Evolutionary conservation across 1,140 invertebrate species (phyloP).

Genomic region (Drosophila micromelanica): DNA sequence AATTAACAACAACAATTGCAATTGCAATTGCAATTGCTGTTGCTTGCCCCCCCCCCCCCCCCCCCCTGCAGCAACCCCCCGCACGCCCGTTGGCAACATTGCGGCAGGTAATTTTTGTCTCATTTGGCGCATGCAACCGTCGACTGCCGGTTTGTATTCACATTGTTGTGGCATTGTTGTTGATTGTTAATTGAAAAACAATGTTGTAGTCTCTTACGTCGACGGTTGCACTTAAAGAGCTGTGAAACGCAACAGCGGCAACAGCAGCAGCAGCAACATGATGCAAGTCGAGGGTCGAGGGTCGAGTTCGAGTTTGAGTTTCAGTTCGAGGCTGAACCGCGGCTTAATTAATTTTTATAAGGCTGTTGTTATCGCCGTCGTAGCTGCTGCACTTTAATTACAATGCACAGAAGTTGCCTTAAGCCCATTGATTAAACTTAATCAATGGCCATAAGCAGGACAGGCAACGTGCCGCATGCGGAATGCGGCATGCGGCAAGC

Average conservation of each 20-base stretch:
- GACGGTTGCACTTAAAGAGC: slow-evolving; percentile 71
- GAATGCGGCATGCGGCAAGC: slow-evolving; percentile 5
- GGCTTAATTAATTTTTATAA: slow-evolving; percentile 82
- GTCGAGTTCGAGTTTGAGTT: background rate
- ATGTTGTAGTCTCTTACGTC: slow-evolving; percentile 66
- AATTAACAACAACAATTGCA: slow-evolving; percentile 81
- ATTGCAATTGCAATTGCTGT: slow-evolving; percentile 37
- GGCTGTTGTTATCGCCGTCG: slow-evolving; percentile 48
- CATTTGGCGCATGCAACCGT: slow-evolving; percentile 71
- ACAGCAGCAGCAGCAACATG: slow-evolving; percentile 7
- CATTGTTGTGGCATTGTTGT: slow-evolving; percentile 70
- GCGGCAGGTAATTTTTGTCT: slow-evolving; percentile 74
- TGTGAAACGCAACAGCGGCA: slow-evolving; percentile 42
- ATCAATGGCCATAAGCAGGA: slow-evolving; percentile 77
- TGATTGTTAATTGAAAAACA: slow-evolving; percentile 83
- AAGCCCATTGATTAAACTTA: slow-evolving; percentile 81
- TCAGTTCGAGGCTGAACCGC: slow-evolving; percentile 41
- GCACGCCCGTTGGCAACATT: slow-evolving; percentile 3
- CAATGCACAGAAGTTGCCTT: slow-evolving; percentile 77
- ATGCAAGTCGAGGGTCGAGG: background rate
- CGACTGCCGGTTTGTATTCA: slow-evolving; percentile 39
- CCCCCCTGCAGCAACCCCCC: no score
- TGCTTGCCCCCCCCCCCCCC: background rate
- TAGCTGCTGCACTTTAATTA: slow-evolving; percentile 72
- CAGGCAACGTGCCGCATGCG: slow-evolving; percentile 9